These are phyloP conservation scores for Pungitius pungitius DNA, from an alignment of 2,113 vertebrate species.

Conservation along the genomic window DNA sequence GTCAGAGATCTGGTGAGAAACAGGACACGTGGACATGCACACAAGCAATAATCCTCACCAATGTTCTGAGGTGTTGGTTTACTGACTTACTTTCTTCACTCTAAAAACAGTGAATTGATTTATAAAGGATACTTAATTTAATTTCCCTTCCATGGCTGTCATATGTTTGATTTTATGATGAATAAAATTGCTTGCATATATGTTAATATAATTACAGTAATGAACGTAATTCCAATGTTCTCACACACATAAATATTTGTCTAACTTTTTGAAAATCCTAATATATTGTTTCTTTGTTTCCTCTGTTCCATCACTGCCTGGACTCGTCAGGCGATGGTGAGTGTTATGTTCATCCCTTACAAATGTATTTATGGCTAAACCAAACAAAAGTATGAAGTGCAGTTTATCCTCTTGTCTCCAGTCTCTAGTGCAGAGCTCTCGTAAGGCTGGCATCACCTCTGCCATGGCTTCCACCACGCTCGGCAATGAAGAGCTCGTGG, in stretches of 20 bases:
- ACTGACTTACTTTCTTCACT: neutral
- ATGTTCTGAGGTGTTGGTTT: neutral
- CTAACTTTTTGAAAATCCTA: neutral
- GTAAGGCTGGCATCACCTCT: slow-evolving; percentile 95
- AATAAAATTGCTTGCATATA: slow-evolving; percentile 13
- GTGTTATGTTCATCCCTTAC: slow-evolving; percentile 21
- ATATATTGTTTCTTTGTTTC: slow-evolving; percentile 11
- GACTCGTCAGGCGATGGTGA: slow-evolving; percentile 73
- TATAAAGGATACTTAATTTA: neutral
- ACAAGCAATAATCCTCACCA: slow-evolving; percentile 1
- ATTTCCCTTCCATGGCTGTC: slow-evolving; percentile 3
- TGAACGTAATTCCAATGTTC: neutral
- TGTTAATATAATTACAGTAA: slow-evolving; percentile 21
- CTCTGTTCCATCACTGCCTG: slow-evolving; percentile 24
- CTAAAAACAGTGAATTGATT: neutral
- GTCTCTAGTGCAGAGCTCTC: slow-evolving; percentile 94
- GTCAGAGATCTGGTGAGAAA: slow-evolving; percentile 96
- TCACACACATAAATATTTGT: neutral
- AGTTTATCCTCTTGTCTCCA: slow-evolving; percentile 48
- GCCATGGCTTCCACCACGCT: slow-evolving; percentile 96
- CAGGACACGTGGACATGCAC: slow-evolving; percentile 3
- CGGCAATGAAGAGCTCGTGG: slow-evolving; percentile 96
- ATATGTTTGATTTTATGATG: slow-evolving; percentile 11
- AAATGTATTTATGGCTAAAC: neutral
- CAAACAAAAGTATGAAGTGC: slow-evolving; percentile 7